phyloP scores from a whole-genome alignment of 2,888 invertebrate species.

The Acrocyrtus sp. region DNA sequence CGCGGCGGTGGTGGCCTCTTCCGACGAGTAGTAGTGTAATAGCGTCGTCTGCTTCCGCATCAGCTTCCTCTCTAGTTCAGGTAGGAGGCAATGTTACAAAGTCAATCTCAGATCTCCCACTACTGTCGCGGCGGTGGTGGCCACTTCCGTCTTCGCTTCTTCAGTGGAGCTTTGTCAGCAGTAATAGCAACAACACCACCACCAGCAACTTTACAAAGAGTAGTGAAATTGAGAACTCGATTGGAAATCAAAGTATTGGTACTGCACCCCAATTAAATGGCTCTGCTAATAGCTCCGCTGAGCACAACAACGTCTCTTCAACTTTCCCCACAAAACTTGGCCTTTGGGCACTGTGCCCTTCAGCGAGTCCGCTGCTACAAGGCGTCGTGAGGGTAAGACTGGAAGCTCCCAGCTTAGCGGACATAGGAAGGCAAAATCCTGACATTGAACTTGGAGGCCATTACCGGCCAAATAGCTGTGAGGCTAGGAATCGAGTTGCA shows the following conservation, averaged over 20 bases:
- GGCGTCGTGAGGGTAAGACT: conserved; percentile 58
- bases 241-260: conserved; percentile 37
- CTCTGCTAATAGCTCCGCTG: not conserved
- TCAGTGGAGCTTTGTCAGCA: too few relatives aligned
- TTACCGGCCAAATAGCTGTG: conserved; percentile 79
- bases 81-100: conserved; percentile 2
- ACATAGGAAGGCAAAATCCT: conserved; percentile 68
- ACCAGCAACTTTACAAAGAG: conserved; percentile 35
- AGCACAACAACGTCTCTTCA: too few relatives aligned
- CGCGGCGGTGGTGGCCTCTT: too few relatives aligned
- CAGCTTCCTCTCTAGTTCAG: too few relatives aligned
- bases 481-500: conserved; percentile 85
- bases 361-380: conserved; percentile 38
- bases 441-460: conserved; percentile 85
- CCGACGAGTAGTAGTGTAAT: too few relatives aligned
- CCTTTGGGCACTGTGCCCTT: conserved; percentile 43
- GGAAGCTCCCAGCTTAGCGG: conserved; percentile 56
- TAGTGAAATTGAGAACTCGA: too few relatives aligned
- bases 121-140: too few relatives aligned
- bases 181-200: not conserved
- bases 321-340: not conserved
- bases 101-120: conserved; percentile 32
- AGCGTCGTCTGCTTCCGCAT: too few relatives aligned
- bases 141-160: too few relatives aligned
- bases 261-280: not conserved